Evolutionary conservation across 2,113 vertebrate genomes (phyloP).

Genomic region (Peromyscus leucopus): DNA sequence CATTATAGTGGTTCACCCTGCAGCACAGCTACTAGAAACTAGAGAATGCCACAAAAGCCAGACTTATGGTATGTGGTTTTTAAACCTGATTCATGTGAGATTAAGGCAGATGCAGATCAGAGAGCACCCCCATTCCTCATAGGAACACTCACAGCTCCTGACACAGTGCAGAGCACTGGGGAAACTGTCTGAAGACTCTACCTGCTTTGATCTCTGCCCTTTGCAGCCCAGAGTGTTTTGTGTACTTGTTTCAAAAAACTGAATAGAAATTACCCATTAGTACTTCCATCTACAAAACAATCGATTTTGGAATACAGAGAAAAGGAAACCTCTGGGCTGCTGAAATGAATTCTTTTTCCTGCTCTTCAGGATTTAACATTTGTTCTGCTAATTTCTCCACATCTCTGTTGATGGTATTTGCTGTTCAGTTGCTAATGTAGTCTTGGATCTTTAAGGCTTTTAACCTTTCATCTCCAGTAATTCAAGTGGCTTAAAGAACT

Average conservation of each 20-base stretch:
- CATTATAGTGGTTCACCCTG: not conserved
- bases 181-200: not conserved
- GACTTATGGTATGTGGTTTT: slow-evolving; percentile 31
- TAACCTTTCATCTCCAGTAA: slow-evolving; percentile 90
- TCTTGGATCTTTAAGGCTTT: slow-evolving; percentile 89
- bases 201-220: slow-evolving; percentile 52
- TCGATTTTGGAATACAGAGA: slow-evolving; percentile 81
- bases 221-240: slow-evolving; percentile 16
- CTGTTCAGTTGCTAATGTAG: slow-evolving; percentile 89
- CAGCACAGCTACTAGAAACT: slow-evolving; percentile 36
- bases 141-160: not conserved
- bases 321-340: slow-evolving; percentile 76
- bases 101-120: slow-evolving; percentile 39
- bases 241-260: slow-evolving; percentile 70
- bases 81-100: slow-evolving; percentile 55
- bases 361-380: slow-evolving; percentile 86
- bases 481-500: slow-evolving; percentile 89
- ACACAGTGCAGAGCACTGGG: not conserved
- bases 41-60: slow-evolving; percentile 54
- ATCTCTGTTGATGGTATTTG: slow-evolving; percentile 88
- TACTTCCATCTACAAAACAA: slow-evolving; percentile 81
- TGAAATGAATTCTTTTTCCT: slow-evolving; percentile 80
- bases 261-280: slow-evolving; percentile 80
- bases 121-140: not conserved
- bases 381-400: slow-evolving; percentile 89